Evolutionary conservation across 2,888 invertebrate genomes (phyloP), one percentile per base, ranked within the genome.

Genomic region (Cepaea hortensis): DNA sequence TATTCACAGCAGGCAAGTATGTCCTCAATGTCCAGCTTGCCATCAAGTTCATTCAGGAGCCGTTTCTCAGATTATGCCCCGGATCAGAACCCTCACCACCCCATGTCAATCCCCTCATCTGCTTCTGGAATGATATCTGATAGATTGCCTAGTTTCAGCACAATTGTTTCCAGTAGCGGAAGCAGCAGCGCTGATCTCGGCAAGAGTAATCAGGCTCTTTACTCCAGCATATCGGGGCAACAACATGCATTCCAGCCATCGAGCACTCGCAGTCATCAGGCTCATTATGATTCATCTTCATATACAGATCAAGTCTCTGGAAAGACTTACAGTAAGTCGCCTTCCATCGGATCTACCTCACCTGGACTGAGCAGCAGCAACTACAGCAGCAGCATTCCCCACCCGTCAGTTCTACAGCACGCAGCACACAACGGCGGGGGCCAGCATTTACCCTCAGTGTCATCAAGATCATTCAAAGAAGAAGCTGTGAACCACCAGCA

Each of bases 61-160:
- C 35, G 86, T 70, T 86, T 86, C 79, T 62, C 83, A 55, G 86
- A 86, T 13, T 86, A 83, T 70, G 68, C 86, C n/a, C 55, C 86
- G 18, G 86, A 86, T 55, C 86, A 86, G 73, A 82, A 83, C 55
- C 83, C 86, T 9, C 86, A 86, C 77, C 79, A 3, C 55, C 83
- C 86, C 15, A 86, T 86, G 86, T 79, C 86, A 55, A 61, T 86
- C 15, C 83, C 86, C 18, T 83, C 86, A 23, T 79, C 86, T n/a
- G 86, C 83, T 55, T 75, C 86, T 46, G 86, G 84, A 50, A 88
- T 88, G 76, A 87, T 86, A 77, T 84, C 87, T 50, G 89, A 88
- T 46, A 86, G 87, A 23, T 81, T 89, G 76, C 87, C 88, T 20
- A 88, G 88, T 70, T 89, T 88, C 75, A 88, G 88, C n/a, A 85